Evolutionary conservation across 2,888 invertebrate species (phyloP).

Genomic region (Hypselothyrea guttata): DNA sequence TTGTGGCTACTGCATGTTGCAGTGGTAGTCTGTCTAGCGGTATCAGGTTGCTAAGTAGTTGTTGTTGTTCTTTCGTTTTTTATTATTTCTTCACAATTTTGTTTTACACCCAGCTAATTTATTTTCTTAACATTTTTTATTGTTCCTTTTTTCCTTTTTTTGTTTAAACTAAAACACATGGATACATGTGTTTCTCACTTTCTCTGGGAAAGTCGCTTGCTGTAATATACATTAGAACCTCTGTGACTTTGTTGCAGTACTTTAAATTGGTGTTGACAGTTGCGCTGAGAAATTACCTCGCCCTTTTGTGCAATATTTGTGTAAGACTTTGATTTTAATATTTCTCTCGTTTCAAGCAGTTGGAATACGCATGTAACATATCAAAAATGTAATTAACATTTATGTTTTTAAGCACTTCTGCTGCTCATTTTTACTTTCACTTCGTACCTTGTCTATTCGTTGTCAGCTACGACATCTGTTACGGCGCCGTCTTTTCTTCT

Average conservation of each 20-base stretch:
- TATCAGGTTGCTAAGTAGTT: conserved; percentile 61
- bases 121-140: conserved; percentile 50
- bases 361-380: conserved; percentile 57
- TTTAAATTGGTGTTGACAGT: conserved; percentile 81
- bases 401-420: conserved; percentile 50
- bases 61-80: conserved; percentile 18
- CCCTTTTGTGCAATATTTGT: conserved; percentile 14
- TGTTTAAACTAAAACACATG: conserved; percentile 49
- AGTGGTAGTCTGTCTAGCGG: conserved; percentile 7
- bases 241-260: conserved; percentile 54
- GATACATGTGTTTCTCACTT: neutral
- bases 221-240: conserved; percentile 25
- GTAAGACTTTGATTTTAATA: neutral
- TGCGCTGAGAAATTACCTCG: conserved; percentile 77
- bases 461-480: conserved; percentile 36
- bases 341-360: conserved; percentile 23
- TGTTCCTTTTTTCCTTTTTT: conserved; percentile 10
- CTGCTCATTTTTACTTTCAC: conserved; percentile 38
- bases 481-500: conserved; percentile 6
- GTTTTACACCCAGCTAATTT: conserved; percentile 58
- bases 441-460: neutral
- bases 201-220: conserved; percentile 5
- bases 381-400: conserved; percentile 59
- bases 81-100: conserved; percentile 4
- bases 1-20: conserved; percentile 20